These are phyloP conservation scores for Pseudorhombus dupliciocellatus DNA, from an alignment of 2,113 vertebrate species.

Conservation along the genomic window DNA sequence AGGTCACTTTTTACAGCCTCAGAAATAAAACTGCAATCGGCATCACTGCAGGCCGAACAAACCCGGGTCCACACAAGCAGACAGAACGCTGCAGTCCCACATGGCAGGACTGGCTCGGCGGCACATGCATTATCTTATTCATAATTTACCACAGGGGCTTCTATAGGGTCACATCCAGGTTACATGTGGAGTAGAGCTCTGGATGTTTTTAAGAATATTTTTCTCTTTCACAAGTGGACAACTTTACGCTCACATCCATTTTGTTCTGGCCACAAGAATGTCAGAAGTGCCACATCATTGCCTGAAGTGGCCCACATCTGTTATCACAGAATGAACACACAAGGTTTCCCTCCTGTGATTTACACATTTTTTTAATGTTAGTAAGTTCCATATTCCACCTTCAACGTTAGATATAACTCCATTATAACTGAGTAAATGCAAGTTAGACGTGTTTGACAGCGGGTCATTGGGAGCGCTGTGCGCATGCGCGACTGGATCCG, in stretches of 20 bases:
- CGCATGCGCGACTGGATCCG: constrained; percentile 53
- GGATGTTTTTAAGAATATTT: neutral
- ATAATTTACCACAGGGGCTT: too few species aligned
- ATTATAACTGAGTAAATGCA: neutral
- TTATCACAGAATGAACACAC: neutral
- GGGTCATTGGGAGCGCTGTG: neutral
- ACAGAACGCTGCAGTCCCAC: too few species aligned
- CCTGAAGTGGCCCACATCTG: neutral
- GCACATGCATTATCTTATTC: too few species aligned
- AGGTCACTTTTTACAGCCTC: too few species aligned
- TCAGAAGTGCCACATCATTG: neutral
- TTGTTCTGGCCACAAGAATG: neutral
- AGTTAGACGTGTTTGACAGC: constrained; percentile 28
- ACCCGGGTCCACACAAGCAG: too few species aligned
- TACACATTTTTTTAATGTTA: neutral
- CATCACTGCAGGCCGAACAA: too few species aligned
- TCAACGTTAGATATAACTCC: neutral
- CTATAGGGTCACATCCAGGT: too few species aligned
- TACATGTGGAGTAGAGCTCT: too few species aligned
- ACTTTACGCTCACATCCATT: neutral
- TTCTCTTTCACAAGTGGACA: neutral
- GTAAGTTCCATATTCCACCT: neutral
- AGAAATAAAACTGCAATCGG: too few species aligned
- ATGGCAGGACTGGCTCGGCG: too few species aligned
- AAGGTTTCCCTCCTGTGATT: neutral